These are phyloP conservation scores for Drosophila lutescens DNA, from an alignment of 2,888 invertebrate genomes.

Conservation along the genomic window DNA sequence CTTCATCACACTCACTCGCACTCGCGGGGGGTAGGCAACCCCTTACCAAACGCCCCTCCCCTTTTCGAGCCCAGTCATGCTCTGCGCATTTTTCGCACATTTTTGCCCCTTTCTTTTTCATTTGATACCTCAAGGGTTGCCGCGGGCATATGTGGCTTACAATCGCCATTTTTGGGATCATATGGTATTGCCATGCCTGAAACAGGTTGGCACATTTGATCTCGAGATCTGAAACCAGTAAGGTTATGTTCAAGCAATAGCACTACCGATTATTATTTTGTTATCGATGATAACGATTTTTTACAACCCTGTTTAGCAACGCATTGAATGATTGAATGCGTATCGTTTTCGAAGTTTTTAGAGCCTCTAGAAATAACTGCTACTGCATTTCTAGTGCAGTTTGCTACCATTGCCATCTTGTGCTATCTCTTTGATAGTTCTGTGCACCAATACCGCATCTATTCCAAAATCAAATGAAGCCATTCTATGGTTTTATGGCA, in stretches of 20 bases:
- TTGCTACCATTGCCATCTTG: background rate
- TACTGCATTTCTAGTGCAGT: background rate
- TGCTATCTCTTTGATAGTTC: background rate
- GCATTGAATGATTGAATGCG: too few relatives aligned
- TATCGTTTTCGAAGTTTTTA: too few relatives aligned
- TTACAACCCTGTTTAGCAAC: too few relatives aligned
- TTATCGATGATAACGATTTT: too few relatives aligned
- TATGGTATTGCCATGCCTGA: too few relatives aligned
- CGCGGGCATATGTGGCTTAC: background rate
- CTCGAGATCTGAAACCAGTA: too few relatives aligned
- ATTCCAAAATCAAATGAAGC: constrained; percentile 22
- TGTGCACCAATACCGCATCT: constrained; percentile 4
- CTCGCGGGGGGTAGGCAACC: background rate
- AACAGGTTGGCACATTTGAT: too few relatives aligned
- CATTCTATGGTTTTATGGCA: constrained; percentile 23
- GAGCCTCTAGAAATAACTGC: background rate
- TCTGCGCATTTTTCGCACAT: constrained; percentile 59
- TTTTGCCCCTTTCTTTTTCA: constrained; percentile 21
- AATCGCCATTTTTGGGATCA: background rate
- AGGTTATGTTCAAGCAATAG: too few relatives aligned
- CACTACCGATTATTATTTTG: too few relatives aligned
- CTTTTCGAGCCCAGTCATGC: constrained; percentile 20
- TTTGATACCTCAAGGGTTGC: constrained; percentile 5
- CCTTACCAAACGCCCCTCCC: background rate
- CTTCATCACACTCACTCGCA: constrained; percentile 34